Conservation (phyloP, 2,113 vertebrate species). For the Pogona vitticeps region DNA sequence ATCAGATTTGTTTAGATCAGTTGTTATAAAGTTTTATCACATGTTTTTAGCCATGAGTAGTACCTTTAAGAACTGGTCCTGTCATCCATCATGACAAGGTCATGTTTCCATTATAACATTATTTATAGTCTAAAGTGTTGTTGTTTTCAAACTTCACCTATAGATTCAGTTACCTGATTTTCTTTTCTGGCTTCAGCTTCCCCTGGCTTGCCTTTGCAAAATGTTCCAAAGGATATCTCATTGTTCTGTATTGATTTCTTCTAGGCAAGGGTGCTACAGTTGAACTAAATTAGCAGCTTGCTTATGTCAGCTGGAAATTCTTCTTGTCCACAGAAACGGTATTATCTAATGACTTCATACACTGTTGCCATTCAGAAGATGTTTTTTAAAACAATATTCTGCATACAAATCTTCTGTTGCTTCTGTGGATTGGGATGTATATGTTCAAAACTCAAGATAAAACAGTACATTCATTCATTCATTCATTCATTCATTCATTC, state of each 20-base stretch:
- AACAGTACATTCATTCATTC: not conserved
- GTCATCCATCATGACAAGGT: constrained; percentile 57
- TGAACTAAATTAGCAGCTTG: not conserved
- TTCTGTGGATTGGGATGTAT: not conserved
- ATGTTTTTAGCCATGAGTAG: constrained; percentile 62
- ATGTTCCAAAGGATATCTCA: not conserved
- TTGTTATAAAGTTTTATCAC: constrained; percentile 40
- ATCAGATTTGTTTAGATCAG: constrained; percentile 15
- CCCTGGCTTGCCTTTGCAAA: not conserved
- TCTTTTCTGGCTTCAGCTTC: not conserved
- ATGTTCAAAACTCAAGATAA: not conserved
- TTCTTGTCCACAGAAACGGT: not conserved
- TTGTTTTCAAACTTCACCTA: no score
- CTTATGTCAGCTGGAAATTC: not conserved
- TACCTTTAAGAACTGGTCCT: constrained; percentile 63
- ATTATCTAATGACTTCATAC: not conserved
- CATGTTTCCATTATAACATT: constrained; percentile 60
- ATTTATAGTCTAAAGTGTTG: constrained; percentile 61
- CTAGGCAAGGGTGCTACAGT: not conserved
- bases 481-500: no score
- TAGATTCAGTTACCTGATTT: not conserved
- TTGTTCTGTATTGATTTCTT: not conserved
- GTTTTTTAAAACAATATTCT: not conserved
- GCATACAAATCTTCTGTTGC: not conserved
- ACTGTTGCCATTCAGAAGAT: not conserved